Evolutionary conservation across 2,888 invertebrate species (phyloP).

Genomic region (Andrena bicolor): DNA sequence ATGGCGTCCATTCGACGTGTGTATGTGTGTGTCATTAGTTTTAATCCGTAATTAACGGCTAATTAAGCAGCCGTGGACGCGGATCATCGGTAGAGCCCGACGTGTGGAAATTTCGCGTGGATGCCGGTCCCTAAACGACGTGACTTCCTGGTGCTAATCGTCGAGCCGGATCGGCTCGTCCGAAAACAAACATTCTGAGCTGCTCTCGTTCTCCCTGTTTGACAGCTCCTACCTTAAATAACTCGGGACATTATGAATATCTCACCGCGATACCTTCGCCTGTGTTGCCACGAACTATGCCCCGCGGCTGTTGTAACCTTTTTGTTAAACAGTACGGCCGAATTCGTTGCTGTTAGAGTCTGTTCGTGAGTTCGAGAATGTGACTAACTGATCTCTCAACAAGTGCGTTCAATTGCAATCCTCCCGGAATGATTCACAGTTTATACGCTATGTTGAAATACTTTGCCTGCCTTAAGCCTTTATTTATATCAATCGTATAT

Average conservation of each 20-base stretch:
- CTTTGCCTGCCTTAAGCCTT: slow-evolving; percentile 15
- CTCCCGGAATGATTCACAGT: slow-evolving; percentile 41
- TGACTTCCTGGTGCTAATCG: slow-evolving; percentile 52
- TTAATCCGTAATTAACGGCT: slow-evolving; percentile 75
- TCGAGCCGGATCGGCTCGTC: slow-evolving; percentile 53
- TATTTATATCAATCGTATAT: slow-evolving; percentile 17
- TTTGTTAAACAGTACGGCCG: slow-evolving; percentile 36
- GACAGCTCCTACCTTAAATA: slow-evolving; percentile 69
- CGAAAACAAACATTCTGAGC: slow-evolving; percentile 70
- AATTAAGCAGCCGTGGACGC: slow-evolving; percentile 67
- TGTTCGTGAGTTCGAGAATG: slow-evolving; percentile 48
- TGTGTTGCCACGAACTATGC: slow-evolving; percentile 29
- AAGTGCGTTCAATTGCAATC: slow-evolving; percentile 62
- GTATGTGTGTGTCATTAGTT: slow-evolving; percentile 74
- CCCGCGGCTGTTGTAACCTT: slow-evolving; percentile 35
- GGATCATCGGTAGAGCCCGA: slow-evolving; percentile 30
- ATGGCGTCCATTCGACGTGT: slow-evolving; percentile 81
- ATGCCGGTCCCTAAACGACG: slow-evolving; percentile 52
- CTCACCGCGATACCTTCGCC: slow-evolving; percentile 12
- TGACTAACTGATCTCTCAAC: slow-evolving; percentile 54
- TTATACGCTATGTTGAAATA: slow-evolving; percentile 17
- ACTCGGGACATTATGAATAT: slow-evolving; percentile 47
- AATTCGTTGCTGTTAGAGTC: slow-evolving; percentile 32
- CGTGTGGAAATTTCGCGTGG: slow-evolving; percentile 33
- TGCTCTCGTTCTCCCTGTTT: slow-evolving; percentile 68